Base-by-base conservation (phyloP, 2,888 invertebrate species). In the Smittia sp. region DNA sequence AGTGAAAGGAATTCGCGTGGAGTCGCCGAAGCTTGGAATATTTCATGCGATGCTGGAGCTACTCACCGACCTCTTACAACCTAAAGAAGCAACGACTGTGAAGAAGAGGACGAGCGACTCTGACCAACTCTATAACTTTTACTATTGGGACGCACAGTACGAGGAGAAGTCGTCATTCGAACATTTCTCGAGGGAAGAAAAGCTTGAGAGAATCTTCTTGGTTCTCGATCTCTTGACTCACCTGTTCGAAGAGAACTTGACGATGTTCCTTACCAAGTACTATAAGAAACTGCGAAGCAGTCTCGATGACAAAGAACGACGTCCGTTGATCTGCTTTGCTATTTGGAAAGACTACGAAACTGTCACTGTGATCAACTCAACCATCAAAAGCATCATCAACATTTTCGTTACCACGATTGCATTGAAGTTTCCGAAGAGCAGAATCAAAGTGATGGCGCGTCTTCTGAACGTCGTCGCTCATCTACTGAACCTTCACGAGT, bases 401-500 rank as follows among this genome's bases (percentile, higher is more conserved):
- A 54, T 54, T 15, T 54, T 27, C 24, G 54, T 70, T 9, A 24
- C 1, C 1, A 25, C 46, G 54, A 70, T 20, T 11, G 70, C n/a
- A 1, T 22, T 70, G 7, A 25, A 70, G 13, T 70, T 46, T 58
- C 70, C 70, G 13, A 9, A 13, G 1, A 27, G 27, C 7, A 70
- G 32, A 13, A 70, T 70, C 13, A 25, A n/a, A 27, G 15, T 70
- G 7, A 15, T 70, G 0, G 27, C 70, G n/a, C n/a, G 58, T 1
- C 32, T 70, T 13, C 54, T 70, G 15, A 70, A 32, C 25, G n/a
- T 70, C 1, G 25, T 70, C 6, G 13, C 3, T 4, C 41, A 70
- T 25, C 27, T 70, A 0, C 24, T 58, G 4, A 70, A 70, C 27
- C 41, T 70, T 20, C 54, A 70, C 54, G 70, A 70, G 27, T 70